These are phyloP conservation scores for Campoletis raptor DNA, from an alignment of 2,888 invertebrate species.

Conservation along the genomic window DNA sequence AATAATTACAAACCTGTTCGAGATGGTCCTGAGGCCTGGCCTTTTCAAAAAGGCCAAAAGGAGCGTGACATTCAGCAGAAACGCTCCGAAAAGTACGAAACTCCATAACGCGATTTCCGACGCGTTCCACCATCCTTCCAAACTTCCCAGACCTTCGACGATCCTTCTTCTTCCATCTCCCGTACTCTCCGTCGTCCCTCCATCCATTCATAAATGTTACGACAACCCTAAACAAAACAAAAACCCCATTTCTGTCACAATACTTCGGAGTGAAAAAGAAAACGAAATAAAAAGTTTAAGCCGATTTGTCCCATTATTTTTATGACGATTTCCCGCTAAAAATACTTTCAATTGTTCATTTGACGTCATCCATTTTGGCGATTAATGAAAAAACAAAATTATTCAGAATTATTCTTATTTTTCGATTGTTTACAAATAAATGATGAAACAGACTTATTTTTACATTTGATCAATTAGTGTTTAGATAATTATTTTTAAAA, in stretches of 20 bases:
- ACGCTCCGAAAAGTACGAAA: conserved; percentile 88
- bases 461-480: too few species aligned
- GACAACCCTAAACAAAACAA: conserved; percentile 74
- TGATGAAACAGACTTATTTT: not conserved
- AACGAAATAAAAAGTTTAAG: not conserved
- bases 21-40: conserved; percentile 91
- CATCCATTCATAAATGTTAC: conserved; percentile 85
- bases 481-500: not conserved
- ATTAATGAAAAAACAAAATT: not conserved
- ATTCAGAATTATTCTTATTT: not conserved
- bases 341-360: not conserved
- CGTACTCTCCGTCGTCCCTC: conserved; percentile 82
- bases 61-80: conserved; percentile 90
- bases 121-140: conserved; percentile 82
- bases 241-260: not conserved
- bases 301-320: not conserved
- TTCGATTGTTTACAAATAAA: not conserved
- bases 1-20: conserved; percentile 88
- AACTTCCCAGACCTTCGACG: conserved; percentile 79
- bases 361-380: not conserved
- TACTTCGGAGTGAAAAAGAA: not conserved
- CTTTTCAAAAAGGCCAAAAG: conserved; percentile 91
- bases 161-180: conserved; percentile 78
- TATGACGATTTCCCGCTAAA: not conserved
- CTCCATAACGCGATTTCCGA: conserved; percentile 80